Conservation (phyloP, 2,113 vertebrate genomes). For the Larimichthys crocea region DNA sequence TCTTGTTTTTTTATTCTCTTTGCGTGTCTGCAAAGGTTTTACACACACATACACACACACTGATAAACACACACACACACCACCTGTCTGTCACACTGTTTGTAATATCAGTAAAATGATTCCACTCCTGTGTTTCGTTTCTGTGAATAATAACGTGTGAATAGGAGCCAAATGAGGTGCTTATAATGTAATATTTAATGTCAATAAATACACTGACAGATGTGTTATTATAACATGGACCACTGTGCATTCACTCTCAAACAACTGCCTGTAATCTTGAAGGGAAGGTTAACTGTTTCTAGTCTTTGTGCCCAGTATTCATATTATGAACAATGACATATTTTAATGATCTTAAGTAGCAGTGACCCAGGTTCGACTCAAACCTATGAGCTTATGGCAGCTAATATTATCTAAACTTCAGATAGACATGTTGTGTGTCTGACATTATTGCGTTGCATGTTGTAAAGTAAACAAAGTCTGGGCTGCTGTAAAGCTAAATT, state of each 20-base stretch:
- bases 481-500: no score
- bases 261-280: neutral
- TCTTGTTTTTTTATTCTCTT: neutral
- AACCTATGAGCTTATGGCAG: neutral
- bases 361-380: no score
- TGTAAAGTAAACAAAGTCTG: no score
- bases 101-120: neutral
- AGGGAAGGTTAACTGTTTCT: neutral
- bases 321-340: no score
- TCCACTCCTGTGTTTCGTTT: neutral
- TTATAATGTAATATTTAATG: neutral
- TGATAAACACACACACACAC: neutral
- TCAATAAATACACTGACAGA: neutral
- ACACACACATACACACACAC: neutral
- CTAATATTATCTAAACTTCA: neutral
- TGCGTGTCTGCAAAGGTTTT: conserved; percentile 16
- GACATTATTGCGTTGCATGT: no score
- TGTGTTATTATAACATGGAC: neutral
- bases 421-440: neutral
- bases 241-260: neutral
- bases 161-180: neutral
- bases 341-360: neutral
- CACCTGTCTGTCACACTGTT: conserved; percentile 14
- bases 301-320: neutral
- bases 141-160: neutral